Conservation (phyloP, 2,113 vertebrate species). For the Corydoras maculifer region DNA sequence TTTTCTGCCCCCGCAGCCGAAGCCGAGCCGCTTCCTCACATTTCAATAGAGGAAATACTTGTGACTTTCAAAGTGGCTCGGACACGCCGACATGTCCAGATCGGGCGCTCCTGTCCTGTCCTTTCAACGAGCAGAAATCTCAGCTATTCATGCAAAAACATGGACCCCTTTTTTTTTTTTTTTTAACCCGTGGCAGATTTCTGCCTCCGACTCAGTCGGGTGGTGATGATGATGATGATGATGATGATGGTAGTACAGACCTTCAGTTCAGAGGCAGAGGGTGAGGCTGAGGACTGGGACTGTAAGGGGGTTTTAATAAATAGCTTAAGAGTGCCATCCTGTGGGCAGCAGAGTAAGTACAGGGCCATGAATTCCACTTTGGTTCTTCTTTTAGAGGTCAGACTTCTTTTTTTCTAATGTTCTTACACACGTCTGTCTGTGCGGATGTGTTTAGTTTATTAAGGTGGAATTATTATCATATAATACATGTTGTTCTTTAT, state of each 20-base stretch:
- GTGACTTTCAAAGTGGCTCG: constrained; percentile 41
- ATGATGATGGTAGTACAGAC: too few relatives aligned
- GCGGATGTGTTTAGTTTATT: background rate
- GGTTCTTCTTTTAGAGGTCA: background rate
- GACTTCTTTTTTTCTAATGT: too few relatives aligned
- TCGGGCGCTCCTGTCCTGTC: constrained; percentile 17
- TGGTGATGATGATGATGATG: constrained; percentile 2
- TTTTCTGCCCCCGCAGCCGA: constrained; percentile 31
- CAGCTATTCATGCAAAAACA: constrained; percentile 44
- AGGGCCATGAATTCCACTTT: background rate
- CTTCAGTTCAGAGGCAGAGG: too few relatives aligned
- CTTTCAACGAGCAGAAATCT: constrained; percentile 35
- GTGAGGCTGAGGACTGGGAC: too few relatives aligned
- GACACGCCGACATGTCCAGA: background rate
- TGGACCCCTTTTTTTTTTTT: constrained; percentile 34
- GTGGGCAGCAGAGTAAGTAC: constrained; percentile 24
- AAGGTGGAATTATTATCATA: background rate
- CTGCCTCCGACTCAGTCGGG: constrained; percentile 37
- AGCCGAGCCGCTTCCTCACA: constrained; percentile 28
- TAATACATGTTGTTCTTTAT: background rate
- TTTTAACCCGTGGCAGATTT: constrained; percentile 44
- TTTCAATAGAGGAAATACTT: constrained; percentile 39
- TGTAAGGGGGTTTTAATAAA: too few relatives aligned
- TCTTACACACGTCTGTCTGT: too few relatives aligned
- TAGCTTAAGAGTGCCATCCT: constrained; percentile 52